Base-by-base conservation (phyloP, 2,888 invertebrate genomes). In the Morpho deidamia region DNA sequence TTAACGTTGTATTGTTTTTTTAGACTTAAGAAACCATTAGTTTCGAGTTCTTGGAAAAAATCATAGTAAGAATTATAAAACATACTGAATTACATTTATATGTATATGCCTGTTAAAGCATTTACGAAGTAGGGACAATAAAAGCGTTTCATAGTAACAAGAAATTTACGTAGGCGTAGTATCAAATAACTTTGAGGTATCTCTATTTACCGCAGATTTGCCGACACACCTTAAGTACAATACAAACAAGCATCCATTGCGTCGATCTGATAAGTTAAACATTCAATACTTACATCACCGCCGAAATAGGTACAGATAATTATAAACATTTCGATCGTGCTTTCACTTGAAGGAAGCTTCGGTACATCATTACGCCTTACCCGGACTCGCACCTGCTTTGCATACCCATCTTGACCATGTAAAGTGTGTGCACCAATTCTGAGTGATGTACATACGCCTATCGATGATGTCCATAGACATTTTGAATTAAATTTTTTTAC, bases 361-460 rank as follows among this genome's bases (percentile, higher is more conserved):
- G 68, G 67, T 63, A 67, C 64, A 64, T 72, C 74, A 81, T 83
- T 82, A 82, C 63, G 69, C 81, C 83, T 73, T 81, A 79, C 75
- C 70, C 64, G 76, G 77, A 46, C 53, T 61, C 73, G 78, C 79
- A 80, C 81, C 81, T 83, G 74, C 69, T 88, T 87, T 81, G 83
- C 85, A 85, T 84, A 84, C 81, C 77, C 76, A 83, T 81, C 84
- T 81, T 72, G 78, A 74, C 71, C 71, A 68, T 76, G 76, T 75
- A 68, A 66, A 64, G 62, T 71, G 64, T 69, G 67, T 81, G 85
- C 76, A 82, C 86, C 81, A 81, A 85, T 87, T 87, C 81, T 60
- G 46, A 82, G 82, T 61, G 84, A 78, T 76, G 84, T 64, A 53
- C 37, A 3, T 37, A 37, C 37, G 7, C 61, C 59, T 74, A 65